phyloP scores from a whole-genome alignment of 2,113 vertebrate species.

The Neogale vison region DNA sequence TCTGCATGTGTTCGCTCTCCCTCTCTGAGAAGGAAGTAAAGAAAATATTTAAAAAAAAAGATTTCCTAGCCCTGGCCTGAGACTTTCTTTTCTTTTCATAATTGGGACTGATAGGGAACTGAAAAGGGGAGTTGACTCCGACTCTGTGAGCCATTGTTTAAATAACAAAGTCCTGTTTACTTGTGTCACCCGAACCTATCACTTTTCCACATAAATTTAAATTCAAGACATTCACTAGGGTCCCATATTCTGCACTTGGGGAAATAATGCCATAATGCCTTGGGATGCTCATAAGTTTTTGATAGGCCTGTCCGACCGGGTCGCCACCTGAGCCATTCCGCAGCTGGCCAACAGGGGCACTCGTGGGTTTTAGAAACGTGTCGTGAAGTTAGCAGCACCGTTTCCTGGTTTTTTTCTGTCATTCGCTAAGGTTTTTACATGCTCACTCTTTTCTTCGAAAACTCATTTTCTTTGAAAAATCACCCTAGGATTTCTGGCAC shows the following conservation, averaged over 20 bases:
- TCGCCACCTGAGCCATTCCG: neutral
- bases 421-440: neutral
- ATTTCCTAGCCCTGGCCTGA: neutral
- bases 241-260: neutral
- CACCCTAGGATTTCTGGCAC: neutral
- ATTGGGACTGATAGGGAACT: neutral
- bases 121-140: neutral
- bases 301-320: too few relatives aligned
- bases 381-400: neutral
- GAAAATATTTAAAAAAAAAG: neutral
- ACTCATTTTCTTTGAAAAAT: neutral
- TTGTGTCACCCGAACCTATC: neutral
- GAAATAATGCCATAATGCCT: neutral
- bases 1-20: too few relatives aligned
- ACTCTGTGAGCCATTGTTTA: neutral
- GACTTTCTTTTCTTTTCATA: neutral
- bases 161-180: neutral
- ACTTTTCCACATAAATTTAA: neutral
- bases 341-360: neutral
- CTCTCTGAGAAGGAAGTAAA: too few relatives aligned
- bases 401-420: neutral
- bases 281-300: neutral
- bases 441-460: neutral
- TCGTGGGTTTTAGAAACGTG: neutral
- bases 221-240: neutral